Conservation (phyloP, 2,888 invertebrate genomes). For the Drosophila anomalata region DNA sequence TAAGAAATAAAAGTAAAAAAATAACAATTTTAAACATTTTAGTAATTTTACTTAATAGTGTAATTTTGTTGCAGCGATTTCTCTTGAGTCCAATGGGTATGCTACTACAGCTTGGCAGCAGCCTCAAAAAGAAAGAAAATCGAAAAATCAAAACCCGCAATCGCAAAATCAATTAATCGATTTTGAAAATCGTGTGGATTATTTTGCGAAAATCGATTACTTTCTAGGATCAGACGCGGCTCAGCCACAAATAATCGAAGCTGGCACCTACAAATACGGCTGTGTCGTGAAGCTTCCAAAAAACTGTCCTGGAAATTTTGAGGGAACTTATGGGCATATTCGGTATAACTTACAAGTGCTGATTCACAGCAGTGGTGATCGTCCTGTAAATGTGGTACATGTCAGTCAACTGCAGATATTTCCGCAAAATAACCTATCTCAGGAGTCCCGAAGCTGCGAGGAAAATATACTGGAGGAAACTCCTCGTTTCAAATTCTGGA, state of each 20-base stretch:
- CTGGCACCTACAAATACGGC: slow-evolving; percentile 70
- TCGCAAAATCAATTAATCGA: slow-evolving; percentile 19
- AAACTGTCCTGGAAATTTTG: slow-evolving; percentile 72
- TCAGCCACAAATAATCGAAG: slow-evolving; percentile 61
- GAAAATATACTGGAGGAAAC: slow-evolving; percentile 56
- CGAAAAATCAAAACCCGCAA: slow-evolving; percentile 27
- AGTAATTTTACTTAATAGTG: not conserved
- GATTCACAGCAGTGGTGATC: slow-evolving; percentile 53
- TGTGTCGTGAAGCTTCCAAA: slow-evolving; percentile 75
- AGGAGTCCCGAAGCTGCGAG: slow-evolving; percentile 38
- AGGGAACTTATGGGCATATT: slow-evolving; percentile 71
- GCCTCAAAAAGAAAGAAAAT: slow-evolving; percentile 40
- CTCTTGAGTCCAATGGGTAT: slow-evolving; percentile 74
- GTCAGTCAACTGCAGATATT: slow-evolving; percentile 46
- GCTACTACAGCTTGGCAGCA: slow-evolving; percentile 76
- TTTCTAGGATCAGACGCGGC: slow-evolving; percentile 79
- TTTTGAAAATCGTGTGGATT: slow-evolving; percentile 75
- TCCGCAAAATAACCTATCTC: slow-evolving; percentile 25
- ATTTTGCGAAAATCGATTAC: slow-evolving; percentile 75
- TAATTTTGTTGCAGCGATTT: slow-evolving; percentile 58
- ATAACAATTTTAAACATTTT: no score
- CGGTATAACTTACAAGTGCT: slow-evolving; percentile 72
- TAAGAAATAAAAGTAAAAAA: no score
- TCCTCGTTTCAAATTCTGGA: slow-evolving; percentile 71
- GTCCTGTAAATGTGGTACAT: slow-evolving; percentile 25